Evolutionary conservation across 2,888 invertebrate genomes (phyloP).

Genomic region (Anorthoa munda): DNA sequence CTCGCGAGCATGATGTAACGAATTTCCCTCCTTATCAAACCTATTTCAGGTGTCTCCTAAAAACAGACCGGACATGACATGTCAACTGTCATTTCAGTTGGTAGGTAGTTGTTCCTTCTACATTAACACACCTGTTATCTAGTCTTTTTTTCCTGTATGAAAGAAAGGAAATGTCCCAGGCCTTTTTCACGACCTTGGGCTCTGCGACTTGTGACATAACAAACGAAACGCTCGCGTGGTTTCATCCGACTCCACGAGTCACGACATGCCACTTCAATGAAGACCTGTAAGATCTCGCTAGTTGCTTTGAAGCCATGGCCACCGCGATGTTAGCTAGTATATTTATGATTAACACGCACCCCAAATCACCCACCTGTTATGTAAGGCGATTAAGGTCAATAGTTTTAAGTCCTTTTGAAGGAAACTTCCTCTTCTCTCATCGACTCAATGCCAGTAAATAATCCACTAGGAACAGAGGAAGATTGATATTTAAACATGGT

Average conservation of each 20-base stretch:
- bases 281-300: too few relatives aligned
- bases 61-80: slow-evolving; percentile 34
- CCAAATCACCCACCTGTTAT: too few relatives aligned
- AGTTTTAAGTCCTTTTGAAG: too few relatives aligned
- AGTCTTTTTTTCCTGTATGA: slow-evolving; percentile 14
- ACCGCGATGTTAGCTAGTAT: too few relatives aligned
- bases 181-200: background rate
- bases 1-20: background rate
- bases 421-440: too few relatives aligned
- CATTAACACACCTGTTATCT: slow-evolving; percentile 8
- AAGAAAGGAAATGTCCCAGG: slow-evolving; percentile 8
- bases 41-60: slow-evolving; percentile 8
- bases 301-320: too few relatives aligned
- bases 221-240: background rate
- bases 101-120: background rate
- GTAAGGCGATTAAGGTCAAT: too few relatives aligned
- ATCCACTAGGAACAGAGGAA: too few relatives aligned
- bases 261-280: background rate
- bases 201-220: background rate
- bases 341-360: too few relatives aligned
- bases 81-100: slow-evolving; percentile 23
- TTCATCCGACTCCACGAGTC: background rate
- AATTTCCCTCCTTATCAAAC: slow-evolving; percentile 20
- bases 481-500: too few relatives aligned
- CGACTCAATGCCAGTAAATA: too few relatives aligned